Conservation (phyloP, 2,888 invertebrate species). For the Tetrapedia diversipes region DNA sequence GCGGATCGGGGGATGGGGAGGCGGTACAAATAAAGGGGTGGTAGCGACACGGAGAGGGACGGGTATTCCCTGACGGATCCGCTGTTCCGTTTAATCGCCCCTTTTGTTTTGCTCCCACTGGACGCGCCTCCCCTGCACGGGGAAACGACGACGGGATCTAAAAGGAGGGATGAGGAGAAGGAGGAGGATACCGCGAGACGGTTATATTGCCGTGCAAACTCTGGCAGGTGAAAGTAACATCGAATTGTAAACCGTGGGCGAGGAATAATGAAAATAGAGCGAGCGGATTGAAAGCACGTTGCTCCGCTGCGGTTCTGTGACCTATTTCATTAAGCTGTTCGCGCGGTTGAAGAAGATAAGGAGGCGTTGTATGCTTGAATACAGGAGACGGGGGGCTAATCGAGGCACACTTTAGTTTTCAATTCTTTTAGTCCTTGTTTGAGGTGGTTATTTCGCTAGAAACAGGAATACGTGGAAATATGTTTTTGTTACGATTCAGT, state of each 20-base stretch:
- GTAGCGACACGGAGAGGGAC: not conserved
- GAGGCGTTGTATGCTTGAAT: too few relatives aligned
- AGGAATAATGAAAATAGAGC: conserved; percentile 10
- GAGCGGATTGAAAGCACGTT: conserved; percentile 8
- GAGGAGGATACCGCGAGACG: conserved; percentile 22
- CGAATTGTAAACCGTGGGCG: conserved; percentile 24
- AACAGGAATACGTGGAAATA: too few relatives aligned
- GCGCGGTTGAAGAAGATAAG: too few relatives aligned
- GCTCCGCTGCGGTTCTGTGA: not conserved
- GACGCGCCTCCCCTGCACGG: conserved; percentile 12
- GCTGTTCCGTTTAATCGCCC: conserved; percentile 59
- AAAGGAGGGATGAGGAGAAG: not conserved
- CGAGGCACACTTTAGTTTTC: too few relatives aligned
- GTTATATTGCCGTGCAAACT: conserved; percentile 34
- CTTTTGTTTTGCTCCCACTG: conserved; percentile 55
- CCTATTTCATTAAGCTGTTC: too few relatives aligned
- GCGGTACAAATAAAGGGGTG: conserved; percentile 38
- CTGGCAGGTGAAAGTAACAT: conserved; percentile 30
- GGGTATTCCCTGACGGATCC: conserved; percentile 38
- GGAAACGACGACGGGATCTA: conserved; percentile 3
- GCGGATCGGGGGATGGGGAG: conserved; percentile 7
- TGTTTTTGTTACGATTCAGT: too few relatives aligned
- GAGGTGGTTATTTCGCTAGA: too few relatives aligned
- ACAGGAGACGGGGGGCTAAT: too few relatives aligned
- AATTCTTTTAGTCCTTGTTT: too few relatives aligned